Evolutionary conservation across 2,888 invertebrate species (phyloP).

Genomic region (Nymphalis c-album): DNA sequence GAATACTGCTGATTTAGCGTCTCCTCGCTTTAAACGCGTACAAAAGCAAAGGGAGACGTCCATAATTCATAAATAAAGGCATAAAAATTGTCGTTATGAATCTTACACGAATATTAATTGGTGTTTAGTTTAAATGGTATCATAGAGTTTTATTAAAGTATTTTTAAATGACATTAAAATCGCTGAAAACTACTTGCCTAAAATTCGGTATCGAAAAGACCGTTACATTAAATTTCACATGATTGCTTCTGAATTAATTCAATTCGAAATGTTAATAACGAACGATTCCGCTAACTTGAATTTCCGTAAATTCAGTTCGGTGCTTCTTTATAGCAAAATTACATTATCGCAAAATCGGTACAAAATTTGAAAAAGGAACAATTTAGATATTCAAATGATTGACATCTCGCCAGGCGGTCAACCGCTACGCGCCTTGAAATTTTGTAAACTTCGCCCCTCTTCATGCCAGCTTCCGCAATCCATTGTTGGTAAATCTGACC

Average conservation of each 20-base stretch:
- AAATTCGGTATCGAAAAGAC: constrained; percentile 48
- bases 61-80: constrained; percentile 32
- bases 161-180: not conserved
- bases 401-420: constrained; percentile 79
- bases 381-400: constrained; percentile 79
- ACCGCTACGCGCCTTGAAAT: constrained; percentile 46
- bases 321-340: constrained; percentile 68
- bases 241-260: constrained; percentile 54
- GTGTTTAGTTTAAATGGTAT: not conserved
- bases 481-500: constrained; percentile 69
- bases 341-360: constrained; percentile 72
- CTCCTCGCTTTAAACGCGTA: constrained; percentile 33
- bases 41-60: constrained; percentile 34
- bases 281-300: constrained; percentile 51
- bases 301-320: constrained; percentile 67
- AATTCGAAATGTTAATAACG: constrained; percentile 45
- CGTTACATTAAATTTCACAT: constrained; percentile 70
- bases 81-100: constrained; percentile 16
- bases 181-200: not conserved
- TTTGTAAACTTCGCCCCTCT: constrained; percentile 52
- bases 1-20: constrained; percentile 32
- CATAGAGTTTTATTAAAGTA: not conserved
- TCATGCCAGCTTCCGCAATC: constrained; percentile 55
- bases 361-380: constrained; percentile 68
- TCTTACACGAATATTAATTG: constrained; percentile 16